These are phyloP conservation scores for Rattus norvegicus DNA, from an alignment of 2,113 vertebrate species.

Conservation along the genomic window GRCr8 NC_086029.1:61805001-61805500, in stretches of 20 bases:
- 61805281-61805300: not conserved
- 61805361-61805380: constrained; percentile 14
- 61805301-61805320: constrained; percentile 17
- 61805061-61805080: constrained; percentile 64
- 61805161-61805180: constrained; percentile 26
- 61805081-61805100: constrained; percentile 71
- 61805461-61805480: constrained; percentile 69
- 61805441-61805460: constrained; percentile 30
- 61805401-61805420: not conserved
- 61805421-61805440: constrained; percentile 9
- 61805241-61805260: not conserved
- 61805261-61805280: not conserved
- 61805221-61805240: not conserved
- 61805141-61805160: not conserved
- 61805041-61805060: not conserved
- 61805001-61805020: constrained; percentile 68
- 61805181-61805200: constrained; percentile 63
- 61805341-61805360: constrained; percentile 53
- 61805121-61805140: constrained; percentile 39
- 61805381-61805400: not conserved
- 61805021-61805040: not conserved
- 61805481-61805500: constrained; percentile 48
- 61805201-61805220: not conserved
- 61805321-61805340: constrained; percentile 13
- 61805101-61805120: constrained; percentile 66